These are phyloP conservation scores for Clarias fuscus DNA, from an alignment of 2,797 vertebrate genomes.

Conservation along the genomic window DNA sequence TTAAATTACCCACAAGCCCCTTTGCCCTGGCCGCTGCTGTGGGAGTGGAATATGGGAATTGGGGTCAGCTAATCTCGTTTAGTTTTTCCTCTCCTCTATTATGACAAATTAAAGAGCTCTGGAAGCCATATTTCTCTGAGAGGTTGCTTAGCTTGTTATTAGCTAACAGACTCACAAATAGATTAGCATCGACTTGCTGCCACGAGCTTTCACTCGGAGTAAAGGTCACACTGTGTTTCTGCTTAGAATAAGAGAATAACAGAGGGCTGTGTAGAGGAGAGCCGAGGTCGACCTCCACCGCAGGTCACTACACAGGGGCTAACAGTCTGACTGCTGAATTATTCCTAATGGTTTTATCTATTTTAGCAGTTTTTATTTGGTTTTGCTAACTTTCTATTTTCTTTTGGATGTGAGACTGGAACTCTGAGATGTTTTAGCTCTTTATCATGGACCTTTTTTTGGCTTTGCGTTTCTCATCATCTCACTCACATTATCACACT, in stretches of 20 bases:
- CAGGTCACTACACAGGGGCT: background rate
- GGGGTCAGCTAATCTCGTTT: conserved; percentile 74
- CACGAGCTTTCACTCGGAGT: conserved; percentile 59
- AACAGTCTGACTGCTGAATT: background rate
- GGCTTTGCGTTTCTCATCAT: background rate
- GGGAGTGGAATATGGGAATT: conserved; percentile 67
- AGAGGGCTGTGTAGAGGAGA: conserved; percentile 28
- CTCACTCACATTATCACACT: background rate
- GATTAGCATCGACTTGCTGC: conserved; percentile 78
- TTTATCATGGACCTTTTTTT: background rate
- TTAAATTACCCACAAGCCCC: conserved; percentile 67
- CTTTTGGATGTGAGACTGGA: background rate
- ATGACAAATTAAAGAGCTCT: conserved; percentile 83
- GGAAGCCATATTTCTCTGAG: conserved; percentile 73
- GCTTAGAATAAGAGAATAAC: conserved; percentile 61
- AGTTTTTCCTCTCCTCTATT: conserved; percentile 73
- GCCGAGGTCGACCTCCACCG: conserved; percentile 32
- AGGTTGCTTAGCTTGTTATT: conserved; percentile 75
- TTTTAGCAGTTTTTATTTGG: background rate
- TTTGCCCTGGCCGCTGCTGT: conserved; percentile 63
- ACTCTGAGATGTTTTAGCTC: background rate
- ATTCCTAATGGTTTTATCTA: no score
- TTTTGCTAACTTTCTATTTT: background rate
- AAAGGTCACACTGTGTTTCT: conserved; percentile 69
- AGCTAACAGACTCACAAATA: conserved; percentile 79